Evolutionary conservation across 2,797 vertebrate species (phyloP), one percentile per base, ranked within the genome.

Genomic region (Hipposideros larvatus): DNA sequence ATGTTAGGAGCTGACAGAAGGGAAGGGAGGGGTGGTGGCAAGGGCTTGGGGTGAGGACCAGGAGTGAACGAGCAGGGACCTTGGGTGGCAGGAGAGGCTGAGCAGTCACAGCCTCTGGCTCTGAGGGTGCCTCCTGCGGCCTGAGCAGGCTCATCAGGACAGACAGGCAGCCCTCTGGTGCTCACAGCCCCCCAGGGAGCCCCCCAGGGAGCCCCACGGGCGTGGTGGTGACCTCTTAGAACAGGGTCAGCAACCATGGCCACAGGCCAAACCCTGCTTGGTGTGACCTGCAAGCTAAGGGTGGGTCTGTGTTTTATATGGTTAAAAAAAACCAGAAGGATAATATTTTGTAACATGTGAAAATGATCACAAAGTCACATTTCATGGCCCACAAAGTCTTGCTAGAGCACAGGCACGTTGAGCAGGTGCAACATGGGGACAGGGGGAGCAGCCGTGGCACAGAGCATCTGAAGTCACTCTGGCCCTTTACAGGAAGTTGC

Each of bases 221-320:
- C 31, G 26, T 61, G 55, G 21, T 57, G 37, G 19, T 31, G 16
- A 53, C 9, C 13, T 66, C 61, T 74, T 83, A 65, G 43, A 51
- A 66, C 5, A 57, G 82, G 24, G 71, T 34, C 21, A 19, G 85
- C 57, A 46, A 46, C 21, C 19, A 10, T 0, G 2, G 24, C 53
- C 91, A 1, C 5, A 61, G 66, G 66, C 86, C 80, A 86, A 8
- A 59, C 61, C 43, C 37, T 66, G 55, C 26, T 65, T 65, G 24
- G 15, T 85, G 37, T 66, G 53, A 53, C 48, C n/a, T 87, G 48
- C n/a, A 46, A 77, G 63, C 28, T 71, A 19, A 87, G 61, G 53
- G 70, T n/a, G 14, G 46, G 70, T 82, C 41, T 80, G n/a, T 59
- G 10, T 86, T 89, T 95, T 16, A 91, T 73, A 51, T 86, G 63